Evolutionary conservation across 2,888 invertebrate genomes (phyloP).

Genomic region (Torymus tubicola): DNA sequence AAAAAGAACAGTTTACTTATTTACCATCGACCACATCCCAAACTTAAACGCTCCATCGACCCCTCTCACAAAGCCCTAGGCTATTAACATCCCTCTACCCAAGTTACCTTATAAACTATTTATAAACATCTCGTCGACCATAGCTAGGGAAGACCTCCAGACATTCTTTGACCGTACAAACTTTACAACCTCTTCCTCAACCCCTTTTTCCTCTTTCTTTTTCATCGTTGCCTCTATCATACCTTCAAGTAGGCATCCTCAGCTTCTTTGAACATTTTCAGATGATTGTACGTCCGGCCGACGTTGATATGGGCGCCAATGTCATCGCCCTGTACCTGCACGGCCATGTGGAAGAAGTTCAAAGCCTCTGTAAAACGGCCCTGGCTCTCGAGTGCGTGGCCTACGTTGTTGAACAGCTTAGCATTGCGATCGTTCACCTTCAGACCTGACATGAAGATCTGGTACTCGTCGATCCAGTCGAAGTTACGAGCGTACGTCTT

Average conservation of each 20-base stretch:
- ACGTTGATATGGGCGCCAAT: slow-evolving; percentile 98
- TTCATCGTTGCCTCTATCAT: slow-evolving; percentile 55
- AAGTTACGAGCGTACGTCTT: slow-evolving; percentile 93
- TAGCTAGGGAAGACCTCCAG: no score
- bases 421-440: slow-evolving; percentile 93
- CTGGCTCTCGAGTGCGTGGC: slow-evolving; percentile 93
- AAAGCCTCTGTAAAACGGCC: slow-evolving; percentile 86
- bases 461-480: slow-evolving; percentile 96
- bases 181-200: no score
- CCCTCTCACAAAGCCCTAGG: no score
- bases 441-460: slow-evolving; percentile 94
- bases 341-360: slow-evolving; percentile 93
- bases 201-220: no score
- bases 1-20: no score
- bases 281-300: slow-evolving; percentile 94
- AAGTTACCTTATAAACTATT: no score
- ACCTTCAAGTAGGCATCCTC: slow-evolving; percentile 93
- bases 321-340: slow-evolving; percentile 95
- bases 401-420: slow-evolving; percentile 97
- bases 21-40: no score
- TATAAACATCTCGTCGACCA: no score
- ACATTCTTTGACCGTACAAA: no score
- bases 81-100: no score
- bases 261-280: slow-evolving; percentile 91
- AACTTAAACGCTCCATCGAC: no score